Evolutionary conservation across 2,888 invertebrate genomes (phyloP).

Genomic region (Oscheius onirici): DNA sequence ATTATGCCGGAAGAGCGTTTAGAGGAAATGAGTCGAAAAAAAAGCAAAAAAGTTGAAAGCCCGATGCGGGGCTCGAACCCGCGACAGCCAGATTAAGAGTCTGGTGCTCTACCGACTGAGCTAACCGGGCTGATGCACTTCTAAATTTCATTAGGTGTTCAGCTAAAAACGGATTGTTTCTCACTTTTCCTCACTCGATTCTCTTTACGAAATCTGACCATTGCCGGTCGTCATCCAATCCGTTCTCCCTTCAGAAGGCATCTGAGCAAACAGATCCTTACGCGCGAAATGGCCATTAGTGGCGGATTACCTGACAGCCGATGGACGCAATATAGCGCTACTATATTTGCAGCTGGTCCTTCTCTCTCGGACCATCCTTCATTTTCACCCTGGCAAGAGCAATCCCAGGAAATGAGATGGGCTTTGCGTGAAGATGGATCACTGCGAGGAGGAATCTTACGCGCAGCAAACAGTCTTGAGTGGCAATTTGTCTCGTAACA

Average conservation of each 20-base stretch:
- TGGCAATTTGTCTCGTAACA: slow-evolving; percentile 6
- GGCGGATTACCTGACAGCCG: slow-evolving; percentile 28
- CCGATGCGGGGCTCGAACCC: slow-evolving; percentile 70
- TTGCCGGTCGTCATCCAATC: slow-evolving; percentile 4
- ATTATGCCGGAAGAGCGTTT: too few relatives aligned
- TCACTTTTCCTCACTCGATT: too few relatives aligned
- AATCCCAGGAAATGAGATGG: too few relatives aligned
- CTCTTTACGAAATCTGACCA: too few relatives aligned
- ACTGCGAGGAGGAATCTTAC: too few relatives aligned
- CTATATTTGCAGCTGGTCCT: slow-evolving; percentile 27
- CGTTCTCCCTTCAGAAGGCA: slow-evolving; percentile 1
- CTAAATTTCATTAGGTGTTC: too few relatives aligned
- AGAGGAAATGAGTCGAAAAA: too few relatives aligned
- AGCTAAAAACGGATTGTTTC: too few relatives aligned
- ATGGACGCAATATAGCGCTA: background rate
- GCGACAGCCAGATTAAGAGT: slow-evolving; percentile 70
- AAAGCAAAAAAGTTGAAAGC: slow-evolving; percentile 33
- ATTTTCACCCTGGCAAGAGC: too few relatives aligned
- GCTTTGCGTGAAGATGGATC: too few relatives aligned
- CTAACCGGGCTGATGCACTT: slow-evolving; percentile 57
- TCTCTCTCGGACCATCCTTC: background rate
- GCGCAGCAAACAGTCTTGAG: too few relatives aligned
- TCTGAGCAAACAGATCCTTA: slow-evolving; percentile 28
- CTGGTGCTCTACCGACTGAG: slow-evolving; percentile 71
- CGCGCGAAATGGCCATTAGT: slow-evolving; percentile 31